phyloP scores from a whole-genome alignment of 2,888 invertebrate genomes.

The Leptinotarsa tumamoca region DNA sequence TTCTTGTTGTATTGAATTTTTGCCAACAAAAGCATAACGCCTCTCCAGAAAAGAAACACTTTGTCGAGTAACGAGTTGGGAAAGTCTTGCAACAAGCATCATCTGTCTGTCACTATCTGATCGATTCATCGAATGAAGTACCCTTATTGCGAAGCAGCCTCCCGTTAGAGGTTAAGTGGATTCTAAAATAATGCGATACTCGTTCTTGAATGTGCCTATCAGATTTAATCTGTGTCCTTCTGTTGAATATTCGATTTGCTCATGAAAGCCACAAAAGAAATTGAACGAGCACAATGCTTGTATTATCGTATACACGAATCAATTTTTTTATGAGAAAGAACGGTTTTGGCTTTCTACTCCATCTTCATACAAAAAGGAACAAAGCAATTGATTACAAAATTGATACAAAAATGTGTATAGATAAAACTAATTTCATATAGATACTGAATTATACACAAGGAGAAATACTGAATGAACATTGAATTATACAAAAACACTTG shows the following conservation, averaged over 20 bases:
- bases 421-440: too few relatives aligned
- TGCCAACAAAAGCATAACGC: slow-evolving; percentile 24
- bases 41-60: slow-evolving; percentile 32
- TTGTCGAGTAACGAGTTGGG: slow-evolving; percentile 30
- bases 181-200: slow-evolving; percentile 22
- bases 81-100: slow-evolving; percentile 28
- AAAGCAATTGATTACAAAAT: too few relatives aligned
- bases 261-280: neutral
- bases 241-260: slow-evolving; percentile 10
- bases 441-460: too few relatives aligned
- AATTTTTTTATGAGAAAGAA: too few relatives aligned
- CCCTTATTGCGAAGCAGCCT: slow-evolving; percentile 31
- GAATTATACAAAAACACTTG: too few relatives aligned
- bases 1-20: neutral
- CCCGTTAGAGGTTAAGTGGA: slow-evolving; percentile 33
- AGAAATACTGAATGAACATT: too few relatives aligned
- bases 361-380: too few relatives aligned
- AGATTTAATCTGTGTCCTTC: slow-evolving; percentile 12
- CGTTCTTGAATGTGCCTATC: slow-evolving; percentile 16
- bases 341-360: too few relatives aligned
- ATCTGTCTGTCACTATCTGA: slow-evolving; percentile 36
- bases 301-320: too few relatives aligned
- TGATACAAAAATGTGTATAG: too few relatives aligned
- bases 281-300: neutral
- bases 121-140: slow-evolving; percentile 42